Evolutionary conservation across 2,113 vertebrate genomes (phyloP).

Genomic region (Oncorhynchus tshawytscha): DNA sequence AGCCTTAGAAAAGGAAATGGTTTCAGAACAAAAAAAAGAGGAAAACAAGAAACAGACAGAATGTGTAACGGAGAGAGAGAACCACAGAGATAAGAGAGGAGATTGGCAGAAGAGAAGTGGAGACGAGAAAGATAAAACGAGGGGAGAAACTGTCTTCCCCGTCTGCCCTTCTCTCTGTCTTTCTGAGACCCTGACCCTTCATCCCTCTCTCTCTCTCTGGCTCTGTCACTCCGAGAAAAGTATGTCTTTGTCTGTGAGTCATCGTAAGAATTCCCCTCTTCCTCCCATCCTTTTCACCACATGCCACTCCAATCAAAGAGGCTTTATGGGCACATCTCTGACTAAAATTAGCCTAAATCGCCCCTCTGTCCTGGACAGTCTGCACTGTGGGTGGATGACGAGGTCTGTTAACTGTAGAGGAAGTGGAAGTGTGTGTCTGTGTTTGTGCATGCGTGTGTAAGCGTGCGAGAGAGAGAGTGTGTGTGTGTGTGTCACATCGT

Average conservation of each 20-base stretch:
- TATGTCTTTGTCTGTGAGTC: slow-evolving; percentile 63
- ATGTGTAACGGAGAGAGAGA: not conserved
- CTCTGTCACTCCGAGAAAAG: slow-evolving; percentile 48
- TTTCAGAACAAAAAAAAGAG: not conserved
- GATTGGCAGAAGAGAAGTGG: slow-evolving; percentile 6
- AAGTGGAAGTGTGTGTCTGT: slow-evolving; percentile 28
- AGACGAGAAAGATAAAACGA: not conserved
- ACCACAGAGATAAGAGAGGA: slow-evolving; percentile 15
- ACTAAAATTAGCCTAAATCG: slow-evolving; percentile 62
- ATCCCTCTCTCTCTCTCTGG: slow-evolving; percentile 27
- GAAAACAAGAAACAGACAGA: slow-evolving; percentile 1
- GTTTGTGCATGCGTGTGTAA: slow-evolving; percentile 1
- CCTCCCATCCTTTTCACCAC: slow-evolving; percentile 28
- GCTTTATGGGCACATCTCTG: slow-evolving; percentile 54
- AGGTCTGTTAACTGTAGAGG: slow-evolving; percentile 30
- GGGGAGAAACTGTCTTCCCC: not conserved
- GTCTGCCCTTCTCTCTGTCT: slow-evolving; percentile 31
- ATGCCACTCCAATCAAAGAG: slow-evolving; percentile 50
- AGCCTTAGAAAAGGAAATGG: not conserved
- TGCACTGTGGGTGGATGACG: slow-evolving; percentile 28
- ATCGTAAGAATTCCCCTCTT: slow-evolving; percentile 54
- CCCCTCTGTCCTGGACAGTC: slow-evolving; percentile 63
- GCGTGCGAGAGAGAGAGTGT: not conserved
- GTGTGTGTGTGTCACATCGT: slow-evolving; percentile 5
- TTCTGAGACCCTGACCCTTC: slow-evolving; percentile 21